Conservation (phyloP, 2,888 invertebrate species). For the Fissipunctia ypsillon region DNA sequence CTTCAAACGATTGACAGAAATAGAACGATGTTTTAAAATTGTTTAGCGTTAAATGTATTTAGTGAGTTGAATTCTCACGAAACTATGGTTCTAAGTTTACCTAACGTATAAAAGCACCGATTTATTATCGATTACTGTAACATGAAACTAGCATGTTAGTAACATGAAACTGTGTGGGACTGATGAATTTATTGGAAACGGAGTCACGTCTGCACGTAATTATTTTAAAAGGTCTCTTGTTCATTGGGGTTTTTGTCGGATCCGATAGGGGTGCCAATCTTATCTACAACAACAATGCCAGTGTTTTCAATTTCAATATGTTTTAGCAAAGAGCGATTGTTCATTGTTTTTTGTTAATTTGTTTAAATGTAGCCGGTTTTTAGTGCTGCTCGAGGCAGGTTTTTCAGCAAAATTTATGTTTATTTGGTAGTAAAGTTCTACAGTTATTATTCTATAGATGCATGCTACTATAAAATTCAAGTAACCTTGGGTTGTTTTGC, state of each 20-base stretch:
- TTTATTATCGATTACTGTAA: neutral
- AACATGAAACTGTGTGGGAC: conserved; percentile 38
- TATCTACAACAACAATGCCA: conserved; percentile 13
- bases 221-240: conserved; percentile 53
- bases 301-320: neutral
- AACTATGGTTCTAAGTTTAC: neutral
- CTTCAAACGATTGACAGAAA: too few species aligned
- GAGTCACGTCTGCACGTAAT: conserved; percentile 51
- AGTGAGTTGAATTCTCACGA: neutral
- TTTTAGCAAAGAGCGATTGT: conserved; percentile 3
- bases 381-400: neutral
- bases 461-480: neutral
- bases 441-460: neutral
- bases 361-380: neutral
- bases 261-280: neutral
- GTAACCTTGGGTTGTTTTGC: neutral
- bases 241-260: conserved; percentile 11
- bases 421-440: neutral
- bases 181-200: conserved; percentile 45
- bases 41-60: neutral
- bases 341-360: conserved; percentile 10
- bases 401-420: neutral
- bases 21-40: neutral
- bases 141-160: conserved; percentile 1
- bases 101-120: neutral